A percentile compares a stretch with the other conserved stretches of the same genome.
Conservation (phyloP, 2,797 vertebrate genomes). For the Pelobates cultripes region DNA sequence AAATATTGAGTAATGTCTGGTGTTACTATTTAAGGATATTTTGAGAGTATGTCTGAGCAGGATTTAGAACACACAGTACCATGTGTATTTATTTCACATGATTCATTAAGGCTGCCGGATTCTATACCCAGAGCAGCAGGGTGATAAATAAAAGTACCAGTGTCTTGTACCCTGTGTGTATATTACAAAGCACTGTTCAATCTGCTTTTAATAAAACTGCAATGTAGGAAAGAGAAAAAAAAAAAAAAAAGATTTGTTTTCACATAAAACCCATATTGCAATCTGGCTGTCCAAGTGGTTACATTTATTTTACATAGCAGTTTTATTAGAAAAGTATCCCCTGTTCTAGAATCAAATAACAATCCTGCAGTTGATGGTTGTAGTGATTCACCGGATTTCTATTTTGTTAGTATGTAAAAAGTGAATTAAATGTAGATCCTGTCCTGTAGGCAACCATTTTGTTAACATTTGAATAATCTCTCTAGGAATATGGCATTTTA, state of each 20-base stretch:
- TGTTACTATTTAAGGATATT: constrained; percentile 60
- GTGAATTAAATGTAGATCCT: not conserved
- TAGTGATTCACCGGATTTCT: not conserved
- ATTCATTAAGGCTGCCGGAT: constrained; percentile 41
- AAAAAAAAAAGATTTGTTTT: not conserved
- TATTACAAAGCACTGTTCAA: not conserved
- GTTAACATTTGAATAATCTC: no score
- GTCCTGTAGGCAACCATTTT: no score
- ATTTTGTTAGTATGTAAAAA: not conserved
- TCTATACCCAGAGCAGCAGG: not conserved
- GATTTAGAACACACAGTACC: constrained; percentile 55
- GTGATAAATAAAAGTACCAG: not conserved
- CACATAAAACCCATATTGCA: not conserved
- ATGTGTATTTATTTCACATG: constrained; percentile 32
- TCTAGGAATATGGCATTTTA: no score
- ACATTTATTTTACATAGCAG: constrained; percentile 50
- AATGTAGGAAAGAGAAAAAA: not conserved
- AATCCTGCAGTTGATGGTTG: not conserved
- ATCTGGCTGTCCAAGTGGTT: not conserved
- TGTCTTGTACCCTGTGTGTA: not conserved
- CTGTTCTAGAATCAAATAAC: not conserved
- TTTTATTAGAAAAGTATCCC: constrained; percentile 52
- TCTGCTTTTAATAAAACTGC: not conserved
- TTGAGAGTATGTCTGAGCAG: constrained; percentile 51
- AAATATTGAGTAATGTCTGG: constrained; percentile 40